A percentile compares a stretch with the other conserved stretches of the same genome.
Evolutionary conservation across 2,797 vertebrate genomes (phyloP).

Genomic region (Cygnus olor): DNA sequence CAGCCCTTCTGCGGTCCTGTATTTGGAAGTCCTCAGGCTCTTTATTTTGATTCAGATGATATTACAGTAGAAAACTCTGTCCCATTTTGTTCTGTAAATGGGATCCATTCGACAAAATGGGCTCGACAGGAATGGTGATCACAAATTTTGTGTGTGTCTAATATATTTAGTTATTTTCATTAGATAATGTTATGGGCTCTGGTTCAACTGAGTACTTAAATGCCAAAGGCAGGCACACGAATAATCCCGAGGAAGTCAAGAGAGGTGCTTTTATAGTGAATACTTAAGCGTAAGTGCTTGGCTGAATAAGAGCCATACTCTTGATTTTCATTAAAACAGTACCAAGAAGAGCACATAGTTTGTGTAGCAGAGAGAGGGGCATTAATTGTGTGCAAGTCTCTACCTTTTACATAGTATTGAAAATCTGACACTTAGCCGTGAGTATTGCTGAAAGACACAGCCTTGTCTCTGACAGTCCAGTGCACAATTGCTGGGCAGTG

Average conservation of each 20-base stretch:
- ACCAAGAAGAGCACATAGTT: not conserved
- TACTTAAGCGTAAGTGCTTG: not conserved
- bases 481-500: not conserved
- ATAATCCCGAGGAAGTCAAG: not conserved
- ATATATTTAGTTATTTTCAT: not conserved
- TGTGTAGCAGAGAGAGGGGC: not conserved
- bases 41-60: not conserved
- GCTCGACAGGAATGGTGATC: not conserved
- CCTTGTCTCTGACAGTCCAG: not conserved
- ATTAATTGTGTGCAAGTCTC: not conserved
- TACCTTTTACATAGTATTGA: not conserved
- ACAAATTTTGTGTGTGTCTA: not conserved
- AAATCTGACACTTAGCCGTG: not conserved
- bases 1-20: not conserved
- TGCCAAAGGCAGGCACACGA: not conserved
- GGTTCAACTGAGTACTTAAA: constrained; percentile 3
- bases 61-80: not conserved
- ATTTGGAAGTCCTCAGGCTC: not conserved
- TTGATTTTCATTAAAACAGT: not conserved
- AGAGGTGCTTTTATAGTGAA: not conserved
- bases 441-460: not conserved
- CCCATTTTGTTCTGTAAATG: not conserved
- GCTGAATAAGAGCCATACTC: not conserved
- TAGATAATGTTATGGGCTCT: not conserved
- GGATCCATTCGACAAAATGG: not conserved